Base-by-base conservation (phyloP, 2,113 vertebrate species). In the Tamias sibiricus region DNA sequence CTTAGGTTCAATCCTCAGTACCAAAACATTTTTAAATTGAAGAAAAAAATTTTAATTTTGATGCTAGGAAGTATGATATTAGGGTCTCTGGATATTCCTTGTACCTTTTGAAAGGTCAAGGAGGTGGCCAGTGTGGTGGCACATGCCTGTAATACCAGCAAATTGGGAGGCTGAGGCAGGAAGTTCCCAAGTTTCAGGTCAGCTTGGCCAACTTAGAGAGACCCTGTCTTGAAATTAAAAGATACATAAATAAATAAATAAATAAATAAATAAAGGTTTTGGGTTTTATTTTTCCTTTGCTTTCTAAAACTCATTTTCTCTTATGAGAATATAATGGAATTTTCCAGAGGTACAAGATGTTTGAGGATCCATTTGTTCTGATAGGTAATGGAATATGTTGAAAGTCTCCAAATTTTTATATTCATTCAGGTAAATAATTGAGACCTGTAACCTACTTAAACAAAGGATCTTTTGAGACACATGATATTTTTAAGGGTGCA, bases 331-430 rank as follows among this genome's bases (percentile, higher is more conserved):
- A 89, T 19, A 52, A 35, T n/a, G 10, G 22, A 35, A 16, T 57
- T 83, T 90, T 68, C 22, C 42, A 64, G 13, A 74, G 42, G 1
- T 12, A 62, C 28, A 71, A 35, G 49, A 81, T 71, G 9, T 10
- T 5, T 35, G 35, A 59, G 6, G 35, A 81, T 87, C 19, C 64
- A 52, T 74, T 52, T 52, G 40, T 1, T 37, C 17, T 71, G 64
- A 71, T 5, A 47, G 57, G 42, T 30, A 87, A 72, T 72, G 8
- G 85, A 32, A 20, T 69, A 26, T 81, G 19, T 32, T 85, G 49
- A 74, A 91, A 92, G 40, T 64, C 49, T 94, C 13, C 57, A 47
- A 35, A 52, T 72, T 88, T 94, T 72, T 62, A 74, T 81, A 74
- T 47, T 81, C 49, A 24, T 40, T 69, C 57, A 87, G 62, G 66